These are phyloP conservation scores for Heteropelma amictum DNA, from an alignment of 2,888 invertebrate genomes.

Conservation along the genomic window DNA sequence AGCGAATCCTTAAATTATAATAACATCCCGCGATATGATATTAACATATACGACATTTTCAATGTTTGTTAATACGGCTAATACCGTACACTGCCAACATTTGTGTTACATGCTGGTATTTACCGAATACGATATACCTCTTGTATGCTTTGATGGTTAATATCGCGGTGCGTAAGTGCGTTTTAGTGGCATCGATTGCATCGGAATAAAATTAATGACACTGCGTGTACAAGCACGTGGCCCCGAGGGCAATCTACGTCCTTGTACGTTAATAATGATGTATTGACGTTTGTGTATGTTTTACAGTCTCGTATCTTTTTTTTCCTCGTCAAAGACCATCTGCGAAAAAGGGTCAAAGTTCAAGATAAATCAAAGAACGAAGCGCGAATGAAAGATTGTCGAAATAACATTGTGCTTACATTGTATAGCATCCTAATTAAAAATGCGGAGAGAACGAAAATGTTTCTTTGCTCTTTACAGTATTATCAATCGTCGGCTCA, in stretches of 20 bases:
- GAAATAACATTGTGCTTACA: not conserved
- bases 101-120: not conserved
- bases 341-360: not conserved
- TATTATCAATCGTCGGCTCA: conserved; percentile 50
- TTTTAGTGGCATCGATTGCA: conserved; percentile 15
- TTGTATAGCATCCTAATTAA: conserved; percentile 22
- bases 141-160: not conserved
- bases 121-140: not conserved
- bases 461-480: conserved; percentile 3
- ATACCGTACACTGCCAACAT: no score
- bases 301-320: not conserved
- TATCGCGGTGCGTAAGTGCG: not conserved
- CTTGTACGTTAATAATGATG: conserved; percentile 32
- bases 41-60: no score
- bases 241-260: conserved; percentile 31
- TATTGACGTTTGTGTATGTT: conserved; percentile 11
- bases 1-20: no score
- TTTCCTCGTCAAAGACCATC: not conserved
- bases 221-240: conserved; percentile 11
- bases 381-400: not conserved
- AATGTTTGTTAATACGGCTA: no score
- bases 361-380: not conserved
- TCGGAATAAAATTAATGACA: conserved; percentile 35
- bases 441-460: conserved; percentile 8
- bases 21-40: no score